Evolutionary conservation across 2,113 vertebrate genomes (phyloP).

Genomic region (Rhinichthys klamathensis): DNA sequence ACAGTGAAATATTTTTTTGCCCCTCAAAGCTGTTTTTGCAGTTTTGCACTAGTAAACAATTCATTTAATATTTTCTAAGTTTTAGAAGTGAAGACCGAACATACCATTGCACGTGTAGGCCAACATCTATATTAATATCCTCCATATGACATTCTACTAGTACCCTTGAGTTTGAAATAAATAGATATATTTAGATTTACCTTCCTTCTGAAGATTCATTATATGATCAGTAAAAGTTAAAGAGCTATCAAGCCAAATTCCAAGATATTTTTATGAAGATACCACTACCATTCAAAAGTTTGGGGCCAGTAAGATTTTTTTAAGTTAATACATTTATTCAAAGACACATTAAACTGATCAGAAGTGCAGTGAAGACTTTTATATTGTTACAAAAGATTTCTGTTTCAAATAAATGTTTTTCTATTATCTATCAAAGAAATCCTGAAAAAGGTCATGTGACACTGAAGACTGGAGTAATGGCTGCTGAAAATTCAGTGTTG

Average conservation of each 20-base stretch:
- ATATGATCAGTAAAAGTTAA: not conserved
- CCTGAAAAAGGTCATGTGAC: not conserved
- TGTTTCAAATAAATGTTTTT: not conserved
- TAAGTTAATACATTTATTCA: too few species aligned
- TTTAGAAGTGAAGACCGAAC: not conserved
- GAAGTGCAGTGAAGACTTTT: too few species aligned
- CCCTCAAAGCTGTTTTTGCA: not conserved
- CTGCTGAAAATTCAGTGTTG: not conserved
- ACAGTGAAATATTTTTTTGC: not conserved
- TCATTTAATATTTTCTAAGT: not conserved
- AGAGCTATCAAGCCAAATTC: not conserved
- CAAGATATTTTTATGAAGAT: not conserved
- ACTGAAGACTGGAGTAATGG: not conserved
- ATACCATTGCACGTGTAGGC: not conserved
- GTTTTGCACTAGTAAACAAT: not conserved
- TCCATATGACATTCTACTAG: not conserved
- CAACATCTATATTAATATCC: not conserved
- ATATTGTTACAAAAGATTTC: too few species aligned
- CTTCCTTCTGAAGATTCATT: not conserved
- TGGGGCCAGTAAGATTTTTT: too few species aligned
- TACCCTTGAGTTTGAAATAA: constrained; percentile 32
- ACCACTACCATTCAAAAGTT: not conserved
- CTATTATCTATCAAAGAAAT: not conserved
- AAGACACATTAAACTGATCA: too few species aligned
- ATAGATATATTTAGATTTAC: not conserved